Evolutionary conservation across 2,113 vertebrate genomes (phyloP).

Genomic region (Notothenia rossii): DNA sequence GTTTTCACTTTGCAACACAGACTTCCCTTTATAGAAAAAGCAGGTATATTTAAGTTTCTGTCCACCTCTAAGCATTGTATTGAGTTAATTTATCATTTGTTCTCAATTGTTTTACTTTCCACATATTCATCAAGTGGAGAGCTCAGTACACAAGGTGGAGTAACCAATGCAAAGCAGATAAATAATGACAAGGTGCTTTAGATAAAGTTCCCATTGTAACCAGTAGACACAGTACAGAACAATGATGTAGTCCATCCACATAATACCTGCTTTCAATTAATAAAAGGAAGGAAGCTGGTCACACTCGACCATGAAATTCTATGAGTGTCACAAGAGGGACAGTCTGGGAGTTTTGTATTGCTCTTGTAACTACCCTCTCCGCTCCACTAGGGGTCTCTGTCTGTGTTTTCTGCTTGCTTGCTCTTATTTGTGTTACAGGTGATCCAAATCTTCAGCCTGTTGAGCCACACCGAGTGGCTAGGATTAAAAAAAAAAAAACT

Average conservation of each 20-base stretch:
- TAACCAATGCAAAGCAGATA: not conserved
- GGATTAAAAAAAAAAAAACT: no score
- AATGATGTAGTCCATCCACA: conserved; percentile 4
- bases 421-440: no score
- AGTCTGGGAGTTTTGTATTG: not conserved
- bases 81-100: not conserved
- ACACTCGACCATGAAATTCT: conserved; percentile 6
- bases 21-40: not conserved
- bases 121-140: no score
- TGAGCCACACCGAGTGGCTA: no score
- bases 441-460: no score
- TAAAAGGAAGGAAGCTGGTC: conserved; percentile 35
- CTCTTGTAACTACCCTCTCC: no score
- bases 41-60: not conserved
- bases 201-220: not conserved
- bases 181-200: not conserved
- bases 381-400: no score
- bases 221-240: not conserved
- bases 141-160: no score
- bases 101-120: not conserved
- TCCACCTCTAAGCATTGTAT: not conserved
- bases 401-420: no score
- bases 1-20: not conserved
- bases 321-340: not conserved
- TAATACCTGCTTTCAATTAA: conserved; percentile 20